Evolutionary conservation across 2,113 vertebrate species (phyloP), one percentile per base, ranked within the genome.

Genomic region (Calidris pugnax): DNA sequence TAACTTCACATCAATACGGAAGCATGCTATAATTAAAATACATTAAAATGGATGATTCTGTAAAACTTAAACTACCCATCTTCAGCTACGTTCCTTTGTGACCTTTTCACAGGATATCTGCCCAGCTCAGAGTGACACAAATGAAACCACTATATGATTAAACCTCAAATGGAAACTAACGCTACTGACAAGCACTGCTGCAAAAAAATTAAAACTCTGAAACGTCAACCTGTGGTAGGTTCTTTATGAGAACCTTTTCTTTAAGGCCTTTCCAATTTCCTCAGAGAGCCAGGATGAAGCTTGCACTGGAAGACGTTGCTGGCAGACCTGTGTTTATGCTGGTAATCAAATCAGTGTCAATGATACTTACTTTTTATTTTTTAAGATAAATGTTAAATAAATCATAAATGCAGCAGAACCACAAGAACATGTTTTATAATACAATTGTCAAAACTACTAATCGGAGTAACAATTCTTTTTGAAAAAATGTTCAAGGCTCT

Each of bases 51-150:
- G 92, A 77, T 87, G 64, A 85, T 75, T 56, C 80, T 90, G 86
- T 89, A 72, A 89, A 89, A 77, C 50, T 87, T 69, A 48, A 59
- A 45, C 80, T 62, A 37, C 80, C 86, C 88, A 73, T 85, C 69
- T 89, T 93, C 93, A 96, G 90, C 88, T 95, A 48, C 74, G 0
- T 87, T 92, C 92, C 86, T 93, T 79, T 96, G 94, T 96, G 94
- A 97, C 92, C 92, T 97, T 95, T 93, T 76, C 94, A 87, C 94
- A 95, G 95, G 90, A 24, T 73, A 66, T 89, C 89, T 93, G 94
- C 73, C 73, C 86, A 97, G 89, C 95, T 95, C 94, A 95, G 92
- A 92, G 67, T 93, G 95, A 87, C 91, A 96, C 90, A 96, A 92
- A 95, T 55, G 94, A 95, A 95, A 92, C 81, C 92, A 91, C 60